Conservation (phyloP, 2,888 invertebrate genomes). For the Temnothorax ravouxi region DNA sequence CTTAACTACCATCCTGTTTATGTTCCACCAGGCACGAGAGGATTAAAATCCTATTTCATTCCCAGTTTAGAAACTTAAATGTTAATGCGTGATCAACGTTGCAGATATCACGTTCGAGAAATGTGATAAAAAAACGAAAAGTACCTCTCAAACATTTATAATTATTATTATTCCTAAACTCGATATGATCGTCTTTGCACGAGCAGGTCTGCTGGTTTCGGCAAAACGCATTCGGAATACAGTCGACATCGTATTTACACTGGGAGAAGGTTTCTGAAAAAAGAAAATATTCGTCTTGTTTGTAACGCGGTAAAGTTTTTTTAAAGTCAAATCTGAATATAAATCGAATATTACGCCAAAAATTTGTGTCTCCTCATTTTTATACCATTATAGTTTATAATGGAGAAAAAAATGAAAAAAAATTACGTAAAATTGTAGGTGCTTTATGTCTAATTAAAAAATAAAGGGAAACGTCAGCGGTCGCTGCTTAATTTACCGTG, state of each 20-base stretch:
- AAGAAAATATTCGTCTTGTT: slow-evolving; percentile 3
- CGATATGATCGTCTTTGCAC: slow-evolving; percentile 85
- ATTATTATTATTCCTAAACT: slow-evolving; percentile 83
- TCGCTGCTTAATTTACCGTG: neutral
- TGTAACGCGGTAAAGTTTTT: neutral
- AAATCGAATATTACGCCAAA: neutral
- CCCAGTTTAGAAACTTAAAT: neutral
- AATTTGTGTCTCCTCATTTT: neutral
- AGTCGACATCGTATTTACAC: slow-evolving; percentile 78
- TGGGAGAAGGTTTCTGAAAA: slow-evolving; percentile 78
- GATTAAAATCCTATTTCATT: neutral
- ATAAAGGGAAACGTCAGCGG: neutral
- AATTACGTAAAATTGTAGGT: neutral
- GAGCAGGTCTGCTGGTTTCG: slow-evolving; percentile 82
- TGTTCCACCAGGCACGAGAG: no score
- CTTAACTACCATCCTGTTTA: no score
- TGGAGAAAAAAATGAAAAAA: neutral
- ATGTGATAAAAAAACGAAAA: neutral
- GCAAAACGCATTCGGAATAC: slow-evolving; percentile 81
- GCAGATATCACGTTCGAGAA: neutral
- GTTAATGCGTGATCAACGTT: neutral
- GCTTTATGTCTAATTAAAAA: neutral
- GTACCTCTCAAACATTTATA: slow-evolving; percentile 85
- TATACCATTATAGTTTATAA: neutral
- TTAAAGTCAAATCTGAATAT: neutral